A percentile compares a stretch with the other conserved stretches of the same genome.
Conservation (phyloP, 2,888 invertebrate genomes). For the Argyra leucocephala region DNA sequence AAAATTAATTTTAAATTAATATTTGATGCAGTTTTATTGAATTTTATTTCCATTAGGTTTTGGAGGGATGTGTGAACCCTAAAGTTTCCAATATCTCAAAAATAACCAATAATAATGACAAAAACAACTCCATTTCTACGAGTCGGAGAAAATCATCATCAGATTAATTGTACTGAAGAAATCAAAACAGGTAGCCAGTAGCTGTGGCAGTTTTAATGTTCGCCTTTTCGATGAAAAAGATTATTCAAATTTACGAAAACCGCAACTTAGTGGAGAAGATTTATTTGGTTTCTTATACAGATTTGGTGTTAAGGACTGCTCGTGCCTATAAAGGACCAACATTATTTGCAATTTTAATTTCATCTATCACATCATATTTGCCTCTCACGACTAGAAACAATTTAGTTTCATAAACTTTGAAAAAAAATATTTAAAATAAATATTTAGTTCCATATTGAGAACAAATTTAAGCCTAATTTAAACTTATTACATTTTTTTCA, state of each 20-base stretch:
- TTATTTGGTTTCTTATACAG: slow-evolving; percentile 54
- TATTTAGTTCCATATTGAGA: neutral
- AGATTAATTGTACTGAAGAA: slow-evolving; percentile 93
- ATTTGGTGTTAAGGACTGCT: slow-evolving; percentile 59
- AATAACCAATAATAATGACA: too few relatives aligned
- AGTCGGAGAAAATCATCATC: slow-evolving; percentile 68
- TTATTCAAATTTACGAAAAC: slow-evolving; percentile 76
- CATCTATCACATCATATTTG: slow-evolving; percentile 72
- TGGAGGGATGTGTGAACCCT: neutral
- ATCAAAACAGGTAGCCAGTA: slow-evolving; percentile 67
- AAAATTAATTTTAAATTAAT: neutral
- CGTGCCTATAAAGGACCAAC: slow-evolving; percentile 87
- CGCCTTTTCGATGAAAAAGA: slow-evolving; percentile 87
- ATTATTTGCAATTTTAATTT: slow-evolving; percentile 70
- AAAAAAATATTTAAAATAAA: neutral
- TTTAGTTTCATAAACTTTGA: slow-evolving; percentile 53
- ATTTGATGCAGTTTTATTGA: neutral
- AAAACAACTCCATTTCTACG: slow-evolving; percentile 74
- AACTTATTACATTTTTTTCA: neutral
- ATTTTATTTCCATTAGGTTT: neutral
- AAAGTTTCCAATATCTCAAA: too few relatives aligned
- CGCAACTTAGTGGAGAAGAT: slow-evolving; percentile 61
- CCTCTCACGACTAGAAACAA: slow-evolving; percentile 78
- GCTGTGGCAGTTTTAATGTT: slow-evolving; percentile 70
- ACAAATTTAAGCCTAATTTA: neutral